Base-by-base conservation (phyloP, 1,140 invertebrate genomes). In the Sycophila sp. region DNA sequence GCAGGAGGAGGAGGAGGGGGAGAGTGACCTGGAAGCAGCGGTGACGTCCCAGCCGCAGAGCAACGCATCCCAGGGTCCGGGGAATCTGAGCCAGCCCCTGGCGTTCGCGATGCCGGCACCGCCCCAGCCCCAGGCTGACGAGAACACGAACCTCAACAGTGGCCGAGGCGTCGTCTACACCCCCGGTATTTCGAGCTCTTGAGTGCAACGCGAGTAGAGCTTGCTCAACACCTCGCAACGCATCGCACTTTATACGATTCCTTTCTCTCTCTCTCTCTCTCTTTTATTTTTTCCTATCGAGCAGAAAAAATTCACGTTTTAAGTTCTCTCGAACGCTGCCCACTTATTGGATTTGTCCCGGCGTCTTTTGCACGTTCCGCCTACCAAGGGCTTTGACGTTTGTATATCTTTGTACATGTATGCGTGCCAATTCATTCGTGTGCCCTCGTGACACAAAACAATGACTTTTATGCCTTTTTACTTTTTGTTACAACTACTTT, bases 1-100 rank as follows among this genome's bases (percentile, higher is more conserved):
- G 84, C 84, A 87, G 77, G 84, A 86, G 15, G 80, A 84, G 56
- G 85, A 85, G 84, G 85, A 85, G 75, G 83, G 86, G 22, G 80
- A 85, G 55, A 85, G 84, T 66, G 85, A 87, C 59, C 82, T 85
- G 11, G 86, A 87, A 4, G 17, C 42, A 47, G 77, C 83, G 40
- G 84, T 86, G 47, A 87, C 80, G 24, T 67, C 80, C 49, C 85
- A 87, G 58, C 85, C 86, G 36, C 81, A 81, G 53, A 76, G 77
- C 63, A 74, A 72, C 26, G 68, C 76, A 8, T 75, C 77, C n/a
- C 79, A 78, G 53, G 77, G 74, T n/a, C 69, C 71, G 19, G 62
- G 77, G 4, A 64, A 72, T 45, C 71, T 45, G 40, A 77, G 68
- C 8, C 78, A 80, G 59, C 77, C 78, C 49, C 73, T 79, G 8